Base-by-base conservation (phyloP, 2,888 invertebrate genomes). In the Glyphotaelius pellucidus region DNA sequence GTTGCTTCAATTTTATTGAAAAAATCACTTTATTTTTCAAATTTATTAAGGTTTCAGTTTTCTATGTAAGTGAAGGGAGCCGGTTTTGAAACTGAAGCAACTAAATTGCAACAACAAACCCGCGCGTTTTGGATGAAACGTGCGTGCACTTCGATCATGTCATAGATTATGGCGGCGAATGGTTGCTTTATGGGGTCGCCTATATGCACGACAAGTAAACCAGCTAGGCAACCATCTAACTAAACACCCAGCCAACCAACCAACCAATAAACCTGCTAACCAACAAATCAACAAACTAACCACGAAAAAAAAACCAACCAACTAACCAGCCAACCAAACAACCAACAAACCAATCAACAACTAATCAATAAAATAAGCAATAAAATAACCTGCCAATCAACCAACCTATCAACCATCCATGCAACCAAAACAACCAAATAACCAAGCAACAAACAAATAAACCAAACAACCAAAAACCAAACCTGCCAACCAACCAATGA, bases 121-220 rank as follows among this genome's bases (percentile, higher is more conserved):
- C 83, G 83, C 83, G 83, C 83, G 83, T 83, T 83, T 32, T 83
- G 83, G 83, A 83, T 25, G 83, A 83, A 83, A 83, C 83, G 83
- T 83, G 83, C 83, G 83, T 83, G 67, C 32, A 38, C 83, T 38
- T 11, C 31, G 83, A 83, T 83, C 83, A 83, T 38, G 83, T 38
- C 83, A 35, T 83, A 83, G 83, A 83, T 32, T 83, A 83, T 35
- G 83, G 35, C 83, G 25, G 83, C 83, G 35, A 32, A 83, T 83
- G 35, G 83, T 83, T 25, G 32, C 32, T 83, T 31, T 38, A 83
- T 32, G 25, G 25, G 32, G 32, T 38, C 38, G 83, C 38, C 38
- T 11, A 83, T 32, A 83, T 83, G 31, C 31, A 83, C 35, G 32
- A 35, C 67, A 67, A 67, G 67, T 0, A 15, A 67, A 67, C 9